Percentiles rank a stretch among this genome's conserved stretches.
Evolutionary conservation across 2,888 invertebrate genomes (phyloP).

Genomic region (Nomada fabriciana): DNA sequence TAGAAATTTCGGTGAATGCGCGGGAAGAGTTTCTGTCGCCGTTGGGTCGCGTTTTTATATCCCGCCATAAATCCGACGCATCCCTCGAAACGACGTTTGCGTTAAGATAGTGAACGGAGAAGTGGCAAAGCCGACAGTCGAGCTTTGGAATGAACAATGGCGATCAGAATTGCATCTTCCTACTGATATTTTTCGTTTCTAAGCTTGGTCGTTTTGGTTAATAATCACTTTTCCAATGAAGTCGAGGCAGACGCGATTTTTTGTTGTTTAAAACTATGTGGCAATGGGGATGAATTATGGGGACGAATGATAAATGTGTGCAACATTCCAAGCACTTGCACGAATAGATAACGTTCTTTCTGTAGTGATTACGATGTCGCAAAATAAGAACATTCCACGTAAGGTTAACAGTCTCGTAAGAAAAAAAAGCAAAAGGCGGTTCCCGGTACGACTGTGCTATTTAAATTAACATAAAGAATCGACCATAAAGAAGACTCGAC

Average conservation of each 20-base stretch:
- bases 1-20: constrained; percentile 43
- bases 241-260: no score
- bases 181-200: not conserved
- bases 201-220: not conserved
- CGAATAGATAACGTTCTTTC: no score
- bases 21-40: constrained; percentile 9
- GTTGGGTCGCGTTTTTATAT: constrained; percentile 22
- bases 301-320: no score
- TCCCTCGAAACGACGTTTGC: constrained; percentile 8
- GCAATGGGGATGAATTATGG: no score
- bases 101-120: not conserved
- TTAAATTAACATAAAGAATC: constrained; percentile 66
- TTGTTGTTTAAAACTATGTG: no score
- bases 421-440: not conserved
- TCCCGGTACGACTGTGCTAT: constrained; percentile 48
- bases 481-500: constrained; percentile 53
- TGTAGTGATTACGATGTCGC: no score
- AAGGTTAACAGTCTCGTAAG: not conserved
- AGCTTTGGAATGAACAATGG: not conserved
- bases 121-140: not conserved
- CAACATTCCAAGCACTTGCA: no score
- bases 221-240: no score
- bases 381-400: no score
- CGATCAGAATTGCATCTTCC: not conserved
- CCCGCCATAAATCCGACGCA: constrained; percentile 31